Evolutionary conservation across 2,888 invertebrate species (phyloP), one percentile per base, ranked within the genome.

Genomic region (Lucinisca nassula): DNA sequence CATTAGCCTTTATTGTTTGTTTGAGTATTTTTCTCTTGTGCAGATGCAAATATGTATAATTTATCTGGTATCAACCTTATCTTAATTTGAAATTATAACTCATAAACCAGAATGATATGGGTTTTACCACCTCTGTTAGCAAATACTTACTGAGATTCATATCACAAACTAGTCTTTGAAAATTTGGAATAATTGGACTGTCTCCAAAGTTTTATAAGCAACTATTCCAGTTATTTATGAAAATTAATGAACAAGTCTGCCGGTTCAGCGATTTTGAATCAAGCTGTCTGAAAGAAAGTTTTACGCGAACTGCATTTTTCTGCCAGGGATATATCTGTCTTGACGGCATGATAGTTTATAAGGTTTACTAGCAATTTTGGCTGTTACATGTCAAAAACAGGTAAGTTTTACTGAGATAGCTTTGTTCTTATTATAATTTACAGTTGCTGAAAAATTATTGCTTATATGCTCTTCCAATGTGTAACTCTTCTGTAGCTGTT

Each of bases 181-280:
- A 58, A 30, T 67, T 21, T 67, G 67, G 67, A 67, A 67, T 67
- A 67, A 67, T 67, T 67, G 67, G 67, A 67, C 67, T 67, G 67
- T 67, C 67, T 67, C 67, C 67, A 67, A 67, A 35, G 35, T 6
- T 67, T 10, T 10, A 35, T 35, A 21, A 35, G 35, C 67, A 67
- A 67, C 32, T 67, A 67, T 67, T 67, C 35, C 67, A 67, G 67
- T 17, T 67, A 67, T 67, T 67, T 67, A 67, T 67, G 67, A 67
- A 67, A 67, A 67, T 67, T 67, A 67, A 67, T 67, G 67, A 67
- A 35, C 67, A 17, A 67, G 67, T 67, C 67, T 67, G 30, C 32
- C 32, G 1, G 21, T 35, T 17, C 67, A 67, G 67, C 67, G 35
- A 67, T 67, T 67, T 67, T 67, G 67, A 35, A 67, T 67, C 2